Evolutionary conservation across 2,888 invertebrate genomes (phyloP), one percentile per base, ranked within the genome.

Genomic region (Pseudococcus viburni): DNA sequence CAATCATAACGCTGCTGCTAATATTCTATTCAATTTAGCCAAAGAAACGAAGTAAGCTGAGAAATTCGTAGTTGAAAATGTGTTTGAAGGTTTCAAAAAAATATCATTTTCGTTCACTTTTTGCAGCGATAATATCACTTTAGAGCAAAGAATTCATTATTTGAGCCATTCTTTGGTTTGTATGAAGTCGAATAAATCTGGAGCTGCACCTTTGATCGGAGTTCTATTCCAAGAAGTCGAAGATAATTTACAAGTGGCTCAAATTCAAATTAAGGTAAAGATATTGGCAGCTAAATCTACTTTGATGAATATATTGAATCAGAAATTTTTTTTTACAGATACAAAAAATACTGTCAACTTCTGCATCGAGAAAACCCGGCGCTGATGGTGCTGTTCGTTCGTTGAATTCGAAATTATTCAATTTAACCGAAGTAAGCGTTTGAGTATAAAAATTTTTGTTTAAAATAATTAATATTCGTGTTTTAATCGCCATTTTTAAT

Each of bases 121-220:
- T 91, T 92, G 90, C 91, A 97, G 96, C 15, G 94, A 94, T 22
- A 94, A 95, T 85, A 94, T 98, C 88, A 93, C 94, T 0, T 92
- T 99, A 73, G 93, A 94, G 39, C 95, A 97, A 91, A 94, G 99
- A 90, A 94, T 98, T 90, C 95, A 96, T 90, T 98, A 98, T 93
- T 93, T 99, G 91, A 97, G 98, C 0, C 94, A 98, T 90, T 98
- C 99, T 59, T 96, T 98, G 89, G 96, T 99, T 93, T 98, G 98
- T 92, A 96, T 98, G 94, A 95, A 98, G 89, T 97, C 98, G 90
- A 96, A 96, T 90, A 89, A 89, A 42, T 89, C 89, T 1, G 89
- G 89, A 80, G 89, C 89, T 22, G 94, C 95, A 12, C 94, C 94
- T 80, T 94, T 93, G 90, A 93, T 94, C 91, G 96, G 95, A 0